A percentile compares a stretch with the other conserved stretches of the same genome.
Conservation (phyloP, 2,888 invertebrate genomes). For the Volucella inflata region DNA sequence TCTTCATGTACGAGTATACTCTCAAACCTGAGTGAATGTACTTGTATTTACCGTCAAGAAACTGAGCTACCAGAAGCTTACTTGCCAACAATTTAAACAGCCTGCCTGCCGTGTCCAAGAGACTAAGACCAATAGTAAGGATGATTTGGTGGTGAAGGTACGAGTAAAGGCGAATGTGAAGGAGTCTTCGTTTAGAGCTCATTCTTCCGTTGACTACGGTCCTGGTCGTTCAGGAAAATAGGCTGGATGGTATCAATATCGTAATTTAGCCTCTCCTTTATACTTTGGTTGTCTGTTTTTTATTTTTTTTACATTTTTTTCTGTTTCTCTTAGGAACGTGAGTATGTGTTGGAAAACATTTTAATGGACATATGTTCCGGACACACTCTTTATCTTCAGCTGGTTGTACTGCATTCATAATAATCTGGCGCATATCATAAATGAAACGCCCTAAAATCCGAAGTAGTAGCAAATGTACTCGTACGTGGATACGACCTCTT, state of each 20-base stretch:
- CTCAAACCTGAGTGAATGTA: slow-evolving; percentile 22
- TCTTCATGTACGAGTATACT: not conserved
- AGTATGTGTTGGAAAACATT: slow-evolving; percentile 40
- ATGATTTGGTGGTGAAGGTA: no score
- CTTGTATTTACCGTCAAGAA: not conserved
- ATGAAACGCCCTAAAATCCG: slow-evolving; percentile 77
- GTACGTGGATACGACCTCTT: slow-evolving; percentile 32
- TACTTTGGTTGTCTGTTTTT: no score
- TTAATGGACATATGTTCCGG: slow-evolving; percentile 59
- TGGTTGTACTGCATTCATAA: slow-evolving; percentile 76
- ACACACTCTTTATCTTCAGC: slow-evolving; percentile 50
- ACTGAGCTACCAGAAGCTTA: slow-evolving; percentile 47
- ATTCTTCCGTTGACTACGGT: slow-evolving; percentile 10
- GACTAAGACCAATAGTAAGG: no score
- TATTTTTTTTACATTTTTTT: no score
- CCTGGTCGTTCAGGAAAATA: slow-evolving; percentile 75
- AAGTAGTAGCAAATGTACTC: slow-evolving; percentile 19
- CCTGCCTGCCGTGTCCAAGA: slow-evolving; percentile 16
- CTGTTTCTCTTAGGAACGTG: not conserved
- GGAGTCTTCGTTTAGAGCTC: not conserved
- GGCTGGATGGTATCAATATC: slow-evolving; percentile 74
- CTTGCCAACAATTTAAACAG: slow-evolving; percentile 66
- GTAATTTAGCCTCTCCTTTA: slow-evolving; percentile 54
- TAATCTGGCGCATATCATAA: slow-evolving; percentile 79
- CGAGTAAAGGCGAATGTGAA: slow-evolving; percentile 2